Base-by-base conservation (phyloP, 2,113 vertebrate species). In the Semicossyphus pulcher region DNA sequence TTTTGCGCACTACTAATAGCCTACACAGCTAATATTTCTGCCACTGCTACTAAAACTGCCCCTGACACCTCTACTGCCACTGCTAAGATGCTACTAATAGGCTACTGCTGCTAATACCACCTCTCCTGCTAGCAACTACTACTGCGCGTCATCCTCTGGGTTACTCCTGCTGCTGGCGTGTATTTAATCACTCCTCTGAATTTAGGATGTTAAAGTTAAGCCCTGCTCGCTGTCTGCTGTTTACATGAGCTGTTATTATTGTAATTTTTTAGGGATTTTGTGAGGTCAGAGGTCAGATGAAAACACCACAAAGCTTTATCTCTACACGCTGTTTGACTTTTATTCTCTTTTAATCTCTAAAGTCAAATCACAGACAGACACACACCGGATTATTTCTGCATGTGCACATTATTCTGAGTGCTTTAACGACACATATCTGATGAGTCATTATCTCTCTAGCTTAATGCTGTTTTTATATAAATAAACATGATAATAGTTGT, bases 391-490 rank as follows among this genome's bases (percentile, higher is more conserved):
- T 29, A 54, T 36, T 44, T 47, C 41, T 8, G 7, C 47, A 7
- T 32, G 9, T 26, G 10, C 20, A 18, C 37, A 15, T 44, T 49
- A 14, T 26, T 11, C 28, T 26, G 7, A 28, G 15, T 18, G 0
- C 23, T 29, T 3, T 31, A 37, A 14, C 25, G 44, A 71, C 34
- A 41, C 25, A 60, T 7, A 10, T 23, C 25, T 4, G 9, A 54
- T 65, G 20, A 74, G 45, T 59, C 6, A 78, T 36, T 42, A 63
- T 23, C 41, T 51, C 5, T 32, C 36, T n/a, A n/a, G n/a, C n/a
- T 10, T 36, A 15, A 47, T 18, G 21, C 7, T 45, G 10, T 58
- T 59, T n/a, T 61, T 16, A 11, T 29, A 44, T 29, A 28, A 60
- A 65, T 48, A 71, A 59, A 70, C 15, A n/a, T 47, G 10, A 5